phyloP scores from a whole-genome alignment of 2,888 invertebrate species.

The Melanostoma mellinum region DNA sequence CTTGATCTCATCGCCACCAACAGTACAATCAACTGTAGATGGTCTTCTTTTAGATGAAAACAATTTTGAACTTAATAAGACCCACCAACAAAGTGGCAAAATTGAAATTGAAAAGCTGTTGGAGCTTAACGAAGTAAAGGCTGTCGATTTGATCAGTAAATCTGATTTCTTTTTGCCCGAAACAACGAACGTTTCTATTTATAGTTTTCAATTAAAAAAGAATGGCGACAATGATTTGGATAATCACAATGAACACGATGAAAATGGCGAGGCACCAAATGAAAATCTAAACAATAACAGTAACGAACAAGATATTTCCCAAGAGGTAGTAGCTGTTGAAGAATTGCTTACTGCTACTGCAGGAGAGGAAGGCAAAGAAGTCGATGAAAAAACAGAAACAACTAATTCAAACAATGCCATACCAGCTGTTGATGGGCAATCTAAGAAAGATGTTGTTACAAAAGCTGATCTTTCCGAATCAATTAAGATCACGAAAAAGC shows the following conservation, averaged over 20 bases:
- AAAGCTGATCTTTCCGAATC: slow-evolving; percentile 48
- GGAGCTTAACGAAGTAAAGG: slow-evolving; percentile 5
- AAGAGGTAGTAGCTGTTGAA: background rate
- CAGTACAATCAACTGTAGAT: slow-evolving; percentile 32
- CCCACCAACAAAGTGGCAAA: background rate
- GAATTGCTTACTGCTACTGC: background rate
- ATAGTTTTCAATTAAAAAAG: slow-evolving; percentile 46
- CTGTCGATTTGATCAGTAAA: slow-evolving; percentile 41
- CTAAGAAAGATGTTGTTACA: slow-evolving; percentile 26
- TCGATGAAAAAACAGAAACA: background rate
- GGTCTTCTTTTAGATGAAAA: slow-evolving; percentile 24
- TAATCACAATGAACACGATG: slow-evolving; percentile 10
- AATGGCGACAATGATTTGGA: slow-evolving; percentile 47
- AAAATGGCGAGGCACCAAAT: background rate
- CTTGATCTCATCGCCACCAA: slow-evolving; percentile 13
- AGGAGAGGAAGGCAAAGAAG: background rate
- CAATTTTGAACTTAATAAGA: background rate
- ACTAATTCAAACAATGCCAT: background rate
- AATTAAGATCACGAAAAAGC: slow-evolving; percentile 32
- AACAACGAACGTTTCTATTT: slow-evolving; percentile 25
- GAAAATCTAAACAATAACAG: too few species aligned
- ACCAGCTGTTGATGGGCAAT: background rate
- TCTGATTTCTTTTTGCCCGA: slow-evolving; percentile 34
- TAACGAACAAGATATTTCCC: too few species aligned
- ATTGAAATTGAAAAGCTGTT: slow-evolving; percentile 20